Evolutionary conservation across 2,797 vertebrate genomes (phyloP), one percentile per base, ranked within the genome.

Genomic region (Allochrocebus solatus): DNA sequence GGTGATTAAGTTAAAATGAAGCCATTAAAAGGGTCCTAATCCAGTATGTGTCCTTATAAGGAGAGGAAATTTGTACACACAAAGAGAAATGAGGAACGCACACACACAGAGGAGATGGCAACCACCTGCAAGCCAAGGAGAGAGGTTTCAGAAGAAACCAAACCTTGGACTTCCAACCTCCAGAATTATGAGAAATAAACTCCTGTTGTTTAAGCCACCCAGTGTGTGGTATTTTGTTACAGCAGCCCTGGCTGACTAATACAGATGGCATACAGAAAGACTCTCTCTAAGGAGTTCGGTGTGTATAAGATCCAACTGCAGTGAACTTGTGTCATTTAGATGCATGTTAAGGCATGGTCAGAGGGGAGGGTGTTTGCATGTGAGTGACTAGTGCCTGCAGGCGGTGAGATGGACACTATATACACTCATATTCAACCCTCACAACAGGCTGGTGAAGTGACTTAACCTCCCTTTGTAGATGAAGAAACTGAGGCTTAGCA

Each of bases 381-480:
- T 41, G 24, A 59, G 30, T 2, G 0, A 28, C 57, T 1, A 36
- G 4, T 33, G 8, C 4, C 3, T 64, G 2, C 0, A 1, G 57
- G 59, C 5, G 13, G 2, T 16, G 80, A 91, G 59, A 46, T 2
- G 17, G 46, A 74, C 28, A 17, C 24, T 36, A 3, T 12, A 12
- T 16, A 30, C 7, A 0, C 67, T 88, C 28, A 13, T 41, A 43
- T 86, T 19, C n/a, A 16, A 76, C 16, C 22, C 41, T 11, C 30
- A 55, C 12, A 39, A 72, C 7, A 2, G 2, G 16, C 36, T 33
- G n/a, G 14, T n/a, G 28, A 70, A 72, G 26, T 17, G 9, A 50
- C 11, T 53, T 36, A 28, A 30, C 30, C 41, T 76, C 43, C 50
- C 48, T 53, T 55, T 50, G 61, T 24, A 26, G 10, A 36, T 50